These are phyloP conservation scores for Microchrysa polita DNA, from an alignment of 2,888 invertebrate species.

Conservation along the genomic window DNA sequence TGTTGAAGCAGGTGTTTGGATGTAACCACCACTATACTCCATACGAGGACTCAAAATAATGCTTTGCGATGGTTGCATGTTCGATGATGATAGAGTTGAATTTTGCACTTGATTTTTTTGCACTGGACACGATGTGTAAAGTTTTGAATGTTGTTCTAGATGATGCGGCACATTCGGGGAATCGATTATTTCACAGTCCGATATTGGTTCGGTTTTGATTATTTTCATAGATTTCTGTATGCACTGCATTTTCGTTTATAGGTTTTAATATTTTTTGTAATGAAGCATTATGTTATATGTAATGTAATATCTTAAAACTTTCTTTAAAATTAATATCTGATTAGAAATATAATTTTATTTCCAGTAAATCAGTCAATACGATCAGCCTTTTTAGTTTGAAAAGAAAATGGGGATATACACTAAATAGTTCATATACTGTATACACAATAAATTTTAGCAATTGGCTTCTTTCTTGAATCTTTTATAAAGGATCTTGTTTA, in stretches of 20 bases:
- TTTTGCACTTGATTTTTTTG: slow-evolving; percentile 53
- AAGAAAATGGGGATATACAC: background rate
- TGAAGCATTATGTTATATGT: background rate
- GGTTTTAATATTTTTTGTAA: background rate
- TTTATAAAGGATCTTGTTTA: background rate
- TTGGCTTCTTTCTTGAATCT: background rate
- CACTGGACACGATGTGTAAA: background rate
- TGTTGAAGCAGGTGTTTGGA: background rate
- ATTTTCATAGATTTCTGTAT: slow-evolving; percentile 58
- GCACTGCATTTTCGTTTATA: slow-evolving; percentile 56
- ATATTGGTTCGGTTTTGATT: slow-evolving; percentile 62
- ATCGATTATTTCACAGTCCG: slow-evolving; percentile 59
- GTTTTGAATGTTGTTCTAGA: slow-evolving; percentile 15
- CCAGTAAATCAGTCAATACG: slow-evolving; percentile 54
- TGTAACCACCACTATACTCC: slow-evolving; percentile 12
- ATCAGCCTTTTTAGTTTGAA: slow-evolving; percentile 47
- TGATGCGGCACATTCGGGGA: slow-evolving; percentile 50
- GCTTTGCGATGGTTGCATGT: slow-evolving; percentile 40
- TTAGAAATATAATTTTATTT: background rate
- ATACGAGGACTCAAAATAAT: slow-evolving; percentile 20
- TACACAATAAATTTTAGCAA: background rate
- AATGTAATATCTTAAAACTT: background rate
- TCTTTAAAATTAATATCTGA: background rate
- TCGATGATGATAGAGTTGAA: slow-evolving; percentile 48
- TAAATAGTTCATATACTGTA: background rate